These are phyloP conservation scores for Virgularia gustaviana DNA, from an alignment of 92 coral and sea anemone species.

Conservation along the genomic window DNA sequence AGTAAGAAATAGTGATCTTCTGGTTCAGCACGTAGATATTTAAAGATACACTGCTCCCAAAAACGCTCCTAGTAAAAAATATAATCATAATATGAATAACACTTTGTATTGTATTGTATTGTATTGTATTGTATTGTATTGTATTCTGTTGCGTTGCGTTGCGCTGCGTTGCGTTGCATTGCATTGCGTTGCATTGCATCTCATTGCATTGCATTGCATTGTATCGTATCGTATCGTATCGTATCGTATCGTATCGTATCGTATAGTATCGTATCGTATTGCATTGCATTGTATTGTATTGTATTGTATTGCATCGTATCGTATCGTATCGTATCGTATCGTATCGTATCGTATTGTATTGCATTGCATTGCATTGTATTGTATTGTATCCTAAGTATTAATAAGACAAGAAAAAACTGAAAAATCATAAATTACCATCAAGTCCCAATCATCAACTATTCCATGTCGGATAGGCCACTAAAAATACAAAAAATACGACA, in stretches of 20 bases:
- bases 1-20: constrained; percentile 96
- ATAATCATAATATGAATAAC: no score
- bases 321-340: background rate
- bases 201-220: constrained; percentile 12
- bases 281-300: constrained; percentile 21
- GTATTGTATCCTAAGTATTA: background rate
- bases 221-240: constrained; percentile 9
- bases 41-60: constrained; percentile 99
- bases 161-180: background rate
- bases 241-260: constrained; percentile 16
- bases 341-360: background rate
- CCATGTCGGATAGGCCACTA: constrained; percentile 99
- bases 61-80: constrained; percentile 72
- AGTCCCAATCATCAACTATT: constrained; percentile 98
- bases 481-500: constrained; percentile 5
- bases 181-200: background rate
- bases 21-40: constrained; percentile 95
- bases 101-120: no score
- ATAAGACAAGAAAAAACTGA: background rate
- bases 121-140: no score
- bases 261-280: constrained; percentile 17
- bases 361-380: background rate
- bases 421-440: constrained; percentile 65
- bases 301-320: constrained; percentile 5
- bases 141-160: constrained; percentile 1